A percentile compares a stretch with the other conserved stretches of the same genome.
Conservation (phyloP, 2,113 vertebrate genomes). For the Charina bottae region DNA sequence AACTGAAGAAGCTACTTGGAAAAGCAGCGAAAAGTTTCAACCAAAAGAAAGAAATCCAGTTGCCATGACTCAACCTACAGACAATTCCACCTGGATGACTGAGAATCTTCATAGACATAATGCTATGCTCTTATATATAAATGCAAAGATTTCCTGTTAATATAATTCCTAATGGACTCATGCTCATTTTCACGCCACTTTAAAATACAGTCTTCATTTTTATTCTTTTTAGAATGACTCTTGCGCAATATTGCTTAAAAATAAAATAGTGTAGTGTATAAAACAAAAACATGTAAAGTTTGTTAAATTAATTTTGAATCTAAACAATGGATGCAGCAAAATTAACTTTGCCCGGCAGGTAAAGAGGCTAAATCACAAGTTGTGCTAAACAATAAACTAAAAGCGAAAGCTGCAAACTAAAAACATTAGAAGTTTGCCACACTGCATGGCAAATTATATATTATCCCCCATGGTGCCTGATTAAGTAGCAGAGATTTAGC, state of each 20-base stretch:
- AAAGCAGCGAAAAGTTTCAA: too few relatives aligned
- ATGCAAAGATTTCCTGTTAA: not conserved
- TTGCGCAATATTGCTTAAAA: not conserved
- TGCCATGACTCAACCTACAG: too few relatives aligned
- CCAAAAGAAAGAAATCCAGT: too few relatives aligned
- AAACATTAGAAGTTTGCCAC: constrained; percentile 30
- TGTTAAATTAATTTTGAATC: not conserved
- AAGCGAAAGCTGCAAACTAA: constrained; percentile 44
- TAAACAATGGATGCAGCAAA: constrained; percentile 16
- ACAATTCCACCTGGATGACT: too few relatives aligned
- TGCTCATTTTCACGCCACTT: not conserved
- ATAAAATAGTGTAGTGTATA: not conserved
- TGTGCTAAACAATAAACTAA: not conserved
- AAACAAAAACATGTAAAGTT: not conserved
- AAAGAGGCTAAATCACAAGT: not conserved
- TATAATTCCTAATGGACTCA: not conserved
- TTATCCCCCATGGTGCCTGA: constrained; percentile 33
- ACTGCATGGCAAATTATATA: constrained; percentile 36
- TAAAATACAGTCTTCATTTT: not conserved
- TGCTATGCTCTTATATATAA: not conserved
- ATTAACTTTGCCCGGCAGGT: not conserved
- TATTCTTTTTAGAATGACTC: not conserved
- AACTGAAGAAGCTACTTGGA: too few relatives aligned
- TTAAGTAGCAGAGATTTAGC: constrained; percentile 29
- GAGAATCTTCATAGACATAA: too few relatives aligned